Evolutionary conservation across 2,888 invertebrate species (phyloP).

Genomic region (Apantesis nais): DNA sequence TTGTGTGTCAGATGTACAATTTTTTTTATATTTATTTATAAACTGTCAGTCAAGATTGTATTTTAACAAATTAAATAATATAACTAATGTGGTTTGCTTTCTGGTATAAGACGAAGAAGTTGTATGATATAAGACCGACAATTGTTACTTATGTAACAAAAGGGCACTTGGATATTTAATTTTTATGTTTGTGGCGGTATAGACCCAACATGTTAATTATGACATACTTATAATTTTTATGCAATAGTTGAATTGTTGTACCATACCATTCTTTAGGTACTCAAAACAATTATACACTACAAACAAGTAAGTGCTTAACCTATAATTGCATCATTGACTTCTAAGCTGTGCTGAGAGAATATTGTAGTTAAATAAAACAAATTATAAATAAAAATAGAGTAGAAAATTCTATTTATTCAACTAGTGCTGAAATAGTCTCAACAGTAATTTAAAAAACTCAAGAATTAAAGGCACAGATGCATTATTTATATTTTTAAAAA

Average conservation of each 20-base stretch:
- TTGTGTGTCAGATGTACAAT: no score
- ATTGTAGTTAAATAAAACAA: not conserved
- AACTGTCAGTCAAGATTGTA: not conserved
- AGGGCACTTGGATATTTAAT: slow-evolving; percentile 14
- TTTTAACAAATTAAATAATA: not conserved
- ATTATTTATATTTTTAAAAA: not conserved
- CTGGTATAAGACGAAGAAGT: no score
- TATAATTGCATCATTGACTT: not conserved
- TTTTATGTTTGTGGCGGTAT: no score
- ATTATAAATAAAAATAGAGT: not conserved
- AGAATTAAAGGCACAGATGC: not conserved
- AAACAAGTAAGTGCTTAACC: not conserved
- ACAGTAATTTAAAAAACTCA: not conserved
- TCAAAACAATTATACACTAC: not conserved
- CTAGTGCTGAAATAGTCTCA: not conserved
- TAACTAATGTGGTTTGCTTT: slow-evolving; percentile 35
- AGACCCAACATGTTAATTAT: no score
- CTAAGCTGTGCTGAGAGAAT: not conserved
- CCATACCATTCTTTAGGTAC: not conserved
- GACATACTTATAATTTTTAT: not conserved
- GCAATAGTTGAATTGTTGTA: not conserved
- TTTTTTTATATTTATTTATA: not conserved
- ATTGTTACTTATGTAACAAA: slow-evolving; percentile 29
- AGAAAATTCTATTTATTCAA: not conserved
- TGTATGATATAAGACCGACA: no score